These are phyloP conservation scores for Orchesella flavescens DNA, from an alignment of 2,888 invertebrate species.

Conservation along the genomic window DNA sequence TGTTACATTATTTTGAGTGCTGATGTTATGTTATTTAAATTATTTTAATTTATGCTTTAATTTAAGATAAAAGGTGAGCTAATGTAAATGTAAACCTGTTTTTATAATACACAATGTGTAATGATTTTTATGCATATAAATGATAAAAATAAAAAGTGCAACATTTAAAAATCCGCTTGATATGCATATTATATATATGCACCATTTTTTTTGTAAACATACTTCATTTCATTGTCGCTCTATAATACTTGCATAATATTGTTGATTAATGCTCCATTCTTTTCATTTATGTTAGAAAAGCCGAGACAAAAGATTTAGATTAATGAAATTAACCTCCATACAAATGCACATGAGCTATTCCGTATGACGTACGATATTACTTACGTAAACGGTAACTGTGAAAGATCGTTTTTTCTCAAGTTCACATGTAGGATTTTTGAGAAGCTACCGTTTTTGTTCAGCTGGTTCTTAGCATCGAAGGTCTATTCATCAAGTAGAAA, in stretches of 20 bases:
- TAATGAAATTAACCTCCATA: no score
- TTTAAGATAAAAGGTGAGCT: constrained; percentile 5
- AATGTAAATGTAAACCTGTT: constrained; percentile 19
- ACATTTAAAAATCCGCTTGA: constrained; percentile 9
- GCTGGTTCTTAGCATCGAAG: background rate
- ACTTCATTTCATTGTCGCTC: no score
- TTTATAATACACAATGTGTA: background rate
- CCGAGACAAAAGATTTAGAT: no score
- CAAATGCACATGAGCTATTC: no score
- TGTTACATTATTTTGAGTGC: background rate
- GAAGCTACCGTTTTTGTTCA: background rate
- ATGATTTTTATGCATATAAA: constrained; percentile 10
- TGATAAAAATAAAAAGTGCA: constrained; percentile 28
- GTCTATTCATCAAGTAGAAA: background rate
- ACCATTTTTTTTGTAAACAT: no score
- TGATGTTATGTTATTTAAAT: constrained; percentile 3
- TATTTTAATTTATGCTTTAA: background rate
- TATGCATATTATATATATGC: no score
- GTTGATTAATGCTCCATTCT: no score
- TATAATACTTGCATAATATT: no score
- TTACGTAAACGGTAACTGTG: background rate
- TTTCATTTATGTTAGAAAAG: no score
- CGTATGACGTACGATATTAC: no score
- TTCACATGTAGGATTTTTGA: background rate
- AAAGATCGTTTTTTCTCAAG: constrained; percentile 3